A percentile compares a stretch with the other conserved stretches of the same genome.
Conservation (phyloP, 2,888 invertebrate species). For the Sussaba pulchella region DNA sequence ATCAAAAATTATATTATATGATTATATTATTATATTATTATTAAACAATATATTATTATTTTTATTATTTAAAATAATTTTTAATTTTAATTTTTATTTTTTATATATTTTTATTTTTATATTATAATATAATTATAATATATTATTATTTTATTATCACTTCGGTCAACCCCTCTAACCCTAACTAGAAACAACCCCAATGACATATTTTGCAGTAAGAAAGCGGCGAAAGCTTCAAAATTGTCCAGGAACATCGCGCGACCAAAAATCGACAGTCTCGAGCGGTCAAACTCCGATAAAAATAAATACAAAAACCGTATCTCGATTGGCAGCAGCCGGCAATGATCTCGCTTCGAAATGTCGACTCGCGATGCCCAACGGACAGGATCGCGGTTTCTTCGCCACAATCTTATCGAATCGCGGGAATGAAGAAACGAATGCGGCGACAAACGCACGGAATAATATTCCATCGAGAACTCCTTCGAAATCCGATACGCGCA, state of each 20-base stretch:
- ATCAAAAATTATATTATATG: too few relatives aligned
- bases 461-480: slow-evolving; percentile 22
- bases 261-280: slow-evolving; percentile 30
- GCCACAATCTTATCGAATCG: slow-evolving; percentile 24
- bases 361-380: slow-evolving; percentile 27
- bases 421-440: slow-evolving; percentile 24
- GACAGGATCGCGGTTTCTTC: slow-evolving; percentile 33
- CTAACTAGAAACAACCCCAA: neutral
- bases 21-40: too few relatives aligned
- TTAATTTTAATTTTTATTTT: too few relatives aligned
- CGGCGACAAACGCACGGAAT: slow-evolving; percentile 8
- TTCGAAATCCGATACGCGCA: slow-evolving; percentile 51
- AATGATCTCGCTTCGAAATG: slow-evolving; percentile 34
- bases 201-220: slow-evolving; percentile 44
- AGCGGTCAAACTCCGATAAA: slow-evolving; percentile 43
- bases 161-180: too few relatives aligned
- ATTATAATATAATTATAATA: too few relatives aligned
- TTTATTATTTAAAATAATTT: too few relatives aligned
- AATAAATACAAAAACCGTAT: slow-evolving; percentile 42
- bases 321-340: slow-evolving; percentile 43
- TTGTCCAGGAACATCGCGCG: slow-evolving; percentile 55
- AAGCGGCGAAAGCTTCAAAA: slow-evolving; percentile 45
- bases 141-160: too few relatives aligned
- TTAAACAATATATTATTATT: too few relatives aligned
- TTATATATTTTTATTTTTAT: too few relatives aligned